Base-by-base conservation (phyloP, 2,113 vertebrate genomes). In the Amphiprion percula region DNA sequence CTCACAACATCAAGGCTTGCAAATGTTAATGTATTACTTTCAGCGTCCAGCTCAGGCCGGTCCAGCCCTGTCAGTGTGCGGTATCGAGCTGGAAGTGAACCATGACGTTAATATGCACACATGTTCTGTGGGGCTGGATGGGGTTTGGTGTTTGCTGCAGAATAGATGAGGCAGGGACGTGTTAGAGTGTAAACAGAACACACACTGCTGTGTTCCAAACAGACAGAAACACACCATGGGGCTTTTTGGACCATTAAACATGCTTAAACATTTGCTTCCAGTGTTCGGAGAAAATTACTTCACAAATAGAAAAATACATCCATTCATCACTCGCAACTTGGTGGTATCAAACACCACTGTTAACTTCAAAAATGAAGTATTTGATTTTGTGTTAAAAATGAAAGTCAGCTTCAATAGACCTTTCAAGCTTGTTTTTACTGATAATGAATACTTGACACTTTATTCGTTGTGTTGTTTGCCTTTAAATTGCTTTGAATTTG, bases 201-300 rank as follows among this genome's bases (percentile, higher is more conserved):
- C 49, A 70, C 54, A 21, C 53, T 44, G 53, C 60, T 41, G 14
- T 54, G 46, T 28, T 77, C 16, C 65, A 78, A 46, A 52, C 68
- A 60, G 23, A 74, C 65, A 74, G 65, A 46, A 66, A 82, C 21
- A 16, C 49, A 54, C 68, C 52, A 55, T 26, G 7, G 58, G 76
- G 56, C 37, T 72, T 72, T 75, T 71, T 64, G 72, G 52, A 64
- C 64, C 72, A 80, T 80, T 79, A 83, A 65, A 79, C 62, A 76
- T 74, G 30, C 50, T 60, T 24, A 75, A 82, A 76, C 28, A 68
- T 75, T 79, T 15, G 6, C 66, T 63, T 61, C 59, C 53, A 26
- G n/a, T 47, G 56, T 49, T 53, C 14, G 41, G 17, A 68, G 30
- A 63, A 68, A 68, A 59, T 75, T 1, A 71, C 37, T 56, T 58